Evolutionary conservation across 2,888 invertebrate genomes (phyloP).

Genomic region (Macaria liturata): DNA sequence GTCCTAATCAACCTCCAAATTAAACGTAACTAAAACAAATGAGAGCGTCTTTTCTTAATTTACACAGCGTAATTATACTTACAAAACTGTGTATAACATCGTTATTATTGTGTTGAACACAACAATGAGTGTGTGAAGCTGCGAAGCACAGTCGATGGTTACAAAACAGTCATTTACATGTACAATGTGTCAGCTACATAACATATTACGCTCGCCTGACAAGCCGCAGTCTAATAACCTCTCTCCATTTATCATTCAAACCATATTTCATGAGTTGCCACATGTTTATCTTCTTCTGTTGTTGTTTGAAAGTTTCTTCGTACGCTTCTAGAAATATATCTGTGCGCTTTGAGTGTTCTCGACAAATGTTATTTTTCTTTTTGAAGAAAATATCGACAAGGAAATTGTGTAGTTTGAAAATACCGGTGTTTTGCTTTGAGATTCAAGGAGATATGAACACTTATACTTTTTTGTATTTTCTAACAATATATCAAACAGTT

Average conservation of each 20-base stretch:
- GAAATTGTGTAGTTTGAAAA: too few species aligned
- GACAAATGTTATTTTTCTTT: slow-evolving; percentile 7
- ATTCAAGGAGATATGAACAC: too few species aligned
- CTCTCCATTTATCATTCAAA: slow-evolving; percentile 58
- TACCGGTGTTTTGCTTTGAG: too few species aligned
- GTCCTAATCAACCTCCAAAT: too few species aligned
- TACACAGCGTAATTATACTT: slow-evolving; percentile 6
- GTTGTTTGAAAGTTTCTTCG: slow-evolving; percentile 20
- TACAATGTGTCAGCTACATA: slow-evolving; percentile 36
- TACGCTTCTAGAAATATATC: slow-evolving; percentile 5
- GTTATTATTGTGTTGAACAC: slow-evolving; percentile 16
- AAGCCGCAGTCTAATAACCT: slow-evolving; percentile 50
- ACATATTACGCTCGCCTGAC: slow-evolving; percentile 44
- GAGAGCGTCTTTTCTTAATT: slow-evolving; percentile 1
- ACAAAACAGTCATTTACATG: slow-evolving; percentile 31
- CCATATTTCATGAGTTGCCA: slow-evolving; percentile 57
- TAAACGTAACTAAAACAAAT: background rate
- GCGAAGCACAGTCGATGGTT: slow-evolving; percentile 14
- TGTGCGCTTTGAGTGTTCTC: slow-evolving; percentile 3
- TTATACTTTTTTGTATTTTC: too few species aligned
- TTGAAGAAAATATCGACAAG: slow-evolving; percentile 3
- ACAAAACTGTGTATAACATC: slow-evolving; percentile 12
- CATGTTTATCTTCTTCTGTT: slow-evolving; percentile 39
- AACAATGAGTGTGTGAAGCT: slow-evolving; percentile 21
- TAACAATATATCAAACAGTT: too few species aligned